These are phyloP conservation scores for Acanthochromis polyacanthus DNA, from an alignment of 2,113 vertebrate genomes.

Conservation along the genomic window DNA sequence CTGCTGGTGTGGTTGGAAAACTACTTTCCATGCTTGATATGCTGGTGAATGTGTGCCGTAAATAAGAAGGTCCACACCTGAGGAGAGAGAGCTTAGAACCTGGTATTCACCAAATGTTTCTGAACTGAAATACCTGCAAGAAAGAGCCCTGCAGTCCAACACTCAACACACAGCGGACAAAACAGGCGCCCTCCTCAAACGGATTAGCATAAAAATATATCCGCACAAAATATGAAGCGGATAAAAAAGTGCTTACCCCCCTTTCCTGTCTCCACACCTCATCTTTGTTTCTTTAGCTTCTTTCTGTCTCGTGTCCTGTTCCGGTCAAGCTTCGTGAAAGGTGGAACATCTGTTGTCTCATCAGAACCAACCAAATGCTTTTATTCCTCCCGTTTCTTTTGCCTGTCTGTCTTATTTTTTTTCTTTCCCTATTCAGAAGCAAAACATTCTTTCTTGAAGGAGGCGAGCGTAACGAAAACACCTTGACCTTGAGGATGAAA, in stretches of 20 bases:
- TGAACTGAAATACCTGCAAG: neutral
- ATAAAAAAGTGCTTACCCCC: conserved; percentile 50
- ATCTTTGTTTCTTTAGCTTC: conserved; percentile 6
- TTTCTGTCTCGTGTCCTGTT: conserved; percentile 21
- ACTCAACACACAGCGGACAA: neutral
- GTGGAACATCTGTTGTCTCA: conserved; percentile 61
- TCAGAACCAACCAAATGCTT: conserved; percentile 48
- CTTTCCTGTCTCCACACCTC: conserved; percentile 12
- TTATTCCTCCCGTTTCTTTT: conserved; percentile 7
- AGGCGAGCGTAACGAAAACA: conserved; percentile 53
- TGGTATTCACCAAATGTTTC: neutral
- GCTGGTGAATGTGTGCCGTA: neutral
- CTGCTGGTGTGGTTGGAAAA: too few relatives aligned
- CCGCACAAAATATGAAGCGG: conserved; percentile 1
- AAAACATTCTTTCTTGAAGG: conserved; percentile 35
- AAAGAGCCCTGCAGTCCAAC: neutral
- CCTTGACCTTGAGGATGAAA: conserved; percentile 71
- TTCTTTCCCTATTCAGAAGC: conserved; percentile 38
- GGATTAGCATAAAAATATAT: conserved; percentile 55
- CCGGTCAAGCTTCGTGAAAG: conserved; percentile 61
- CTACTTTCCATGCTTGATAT: neutral
- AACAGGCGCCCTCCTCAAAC: neutral
- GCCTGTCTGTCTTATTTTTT: conserved; percentile 36
- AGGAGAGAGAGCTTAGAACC: too few relatives aligned
- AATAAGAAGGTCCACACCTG: neutral